These are phyloP conservation scores for Cuniculus paca DNA, from an alignment of 2,797 vertebrate species.

Conservation along the genomic window DNA sequence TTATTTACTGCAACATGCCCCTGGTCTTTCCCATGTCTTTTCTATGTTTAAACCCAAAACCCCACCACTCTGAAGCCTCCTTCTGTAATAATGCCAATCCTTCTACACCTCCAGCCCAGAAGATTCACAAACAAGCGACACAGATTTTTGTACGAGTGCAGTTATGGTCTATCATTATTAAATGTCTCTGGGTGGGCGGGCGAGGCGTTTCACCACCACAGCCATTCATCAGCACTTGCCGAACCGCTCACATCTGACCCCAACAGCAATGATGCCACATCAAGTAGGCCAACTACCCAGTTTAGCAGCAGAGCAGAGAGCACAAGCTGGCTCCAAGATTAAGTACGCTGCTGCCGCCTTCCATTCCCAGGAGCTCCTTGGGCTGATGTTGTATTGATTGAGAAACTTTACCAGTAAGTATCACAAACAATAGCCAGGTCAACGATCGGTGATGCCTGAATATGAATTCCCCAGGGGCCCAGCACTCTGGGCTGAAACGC, in stretches of 20 bases:
- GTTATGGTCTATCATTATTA: conserved; percentile 98
- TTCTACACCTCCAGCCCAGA: conserved; percentile 53
- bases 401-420: conserved; percentile 98
- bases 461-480: conserved; percentile 90
- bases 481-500: conserved; percentile 88
- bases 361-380: conserved; percentile 95
- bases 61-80: not conserved
- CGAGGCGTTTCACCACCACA: conserved; percentile 95
- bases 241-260: conserved; percentile 97
- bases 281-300: conserved; percentile 98
- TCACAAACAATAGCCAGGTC: conserved; percentile 99
- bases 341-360: conserved; percentile 96
- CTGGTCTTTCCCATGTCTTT: not conserved
- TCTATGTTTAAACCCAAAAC: conserved; percentile 9
- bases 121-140: conserved; percentile 88
- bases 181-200: conserved; percentile 95
- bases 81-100: conserved; percentile 22
- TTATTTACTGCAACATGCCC: not conserved
- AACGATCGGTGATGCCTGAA: conserved; percentile 95
- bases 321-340: conserved; percentile 97
- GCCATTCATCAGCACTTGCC: conserved; percentile 95
- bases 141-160: conserved; percentile 90
- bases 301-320: conserved; percentile 98
- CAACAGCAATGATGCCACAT: conserved; percentile 98
- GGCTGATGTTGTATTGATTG: conserved; percentile 99